Percentiles rank a stretch among this genome's conserved stretches.
These are phyloP conservation scores for Grammomys surdaster DNA, from an alignment of 2,113 vertebrate species.

Conservation along the genomic window DNA sequence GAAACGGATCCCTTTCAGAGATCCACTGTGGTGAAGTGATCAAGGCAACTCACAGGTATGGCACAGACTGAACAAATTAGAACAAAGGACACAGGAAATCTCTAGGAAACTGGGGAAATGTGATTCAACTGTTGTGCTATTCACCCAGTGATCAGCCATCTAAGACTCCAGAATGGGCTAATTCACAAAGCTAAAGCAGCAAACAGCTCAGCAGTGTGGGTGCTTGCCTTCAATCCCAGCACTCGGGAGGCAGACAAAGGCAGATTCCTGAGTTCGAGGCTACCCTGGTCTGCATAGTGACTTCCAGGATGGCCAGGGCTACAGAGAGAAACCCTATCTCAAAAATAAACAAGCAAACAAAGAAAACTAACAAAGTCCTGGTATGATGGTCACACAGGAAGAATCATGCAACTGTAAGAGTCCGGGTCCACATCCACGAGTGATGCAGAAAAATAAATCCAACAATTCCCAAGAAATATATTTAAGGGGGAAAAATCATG, in stretches of 20 bases:
- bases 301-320: background rate
- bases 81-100: background rate
- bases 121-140: background rate
- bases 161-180: background rate
- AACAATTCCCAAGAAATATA: background rate
- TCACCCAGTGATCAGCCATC: background rate
- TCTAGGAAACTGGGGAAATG: background rate
- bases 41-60: background rate
- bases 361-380: background rate
- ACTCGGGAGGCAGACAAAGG: background rate
- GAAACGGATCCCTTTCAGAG: conserved; percentile 6
- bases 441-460: background rate
- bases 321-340: background rate
- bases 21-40: background rate
- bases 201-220: rapidly evolving
- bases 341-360: background rate
- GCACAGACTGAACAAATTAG: background rate
- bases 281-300: background rate
- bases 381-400: background rate
- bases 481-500: background rate
- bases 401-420: background rate
- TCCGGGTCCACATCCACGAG: background rate
- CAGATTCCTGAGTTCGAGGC: background rate
- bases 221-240: background rate
- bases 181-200: background rate